These are phyloP conservation scores for Myocastor coypus DNA, from an alignment of 2,113 vertebrate species.

Conservation along the genomic window DNA sequence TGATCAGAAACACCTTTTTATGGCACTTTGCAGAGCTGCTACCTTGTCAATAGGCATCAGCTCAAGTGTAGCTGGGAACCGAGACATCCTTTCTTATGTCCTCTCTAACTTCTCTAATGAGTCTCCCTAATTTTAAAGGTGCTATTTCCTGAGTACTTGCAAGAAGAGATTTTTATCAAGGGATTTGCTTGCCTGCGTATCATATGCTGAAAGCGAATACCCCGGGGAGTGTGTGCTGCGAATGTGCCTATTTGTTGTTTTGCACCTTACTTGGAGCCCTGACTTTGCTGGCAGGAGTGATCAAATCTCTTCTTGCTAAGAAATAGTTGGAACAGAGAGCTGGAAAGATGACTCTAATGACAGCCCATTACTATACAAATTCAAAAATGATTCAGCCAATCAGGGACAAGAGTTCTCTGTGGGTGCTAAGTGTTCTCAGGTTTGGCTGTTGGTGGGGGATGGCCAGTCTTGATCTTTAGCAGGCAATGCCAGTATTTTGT, in stretches of 20 bases:
- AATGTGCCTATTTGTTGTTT: slow-evolving; percentile 55
- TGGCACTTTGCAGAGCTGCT: background rate
- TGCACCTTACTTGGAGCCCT: slow-evolving; percentile 6
- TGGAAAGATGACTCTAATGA: slow-evolving; percentile 48
- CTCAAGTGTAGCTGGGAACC: background rate
- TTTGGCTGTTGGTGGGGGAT: background rate
- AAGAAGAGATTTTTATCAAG: slow-evolving; percentile 51
- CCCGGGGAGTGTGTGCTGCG: slow-evolving; percentile 27
- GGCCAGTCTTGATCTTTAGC: background rate
- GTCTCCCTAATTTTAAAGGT: slow-evolving; percentile 57
- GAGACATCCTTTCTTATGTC: background rate
- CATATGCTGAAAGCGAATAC: slow-evolving; percentile 14
- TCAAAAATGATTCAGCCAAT: slow-evolving; percentile 14
- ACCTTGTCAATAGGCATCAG: background rate
- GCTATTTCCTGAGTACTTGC: slow-evolving; percentile 34
- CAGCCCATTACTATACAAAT: slow-evolving; percentile 34
- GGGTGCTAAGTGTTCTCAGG: background rate
- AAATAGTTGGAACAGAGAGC: background rate
- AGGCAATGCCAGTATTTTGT: slow-evolving; percentile 43
- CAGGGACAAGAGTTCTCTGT: background rate
- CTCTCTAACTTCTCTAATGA: slow-evolving; percentile 54
- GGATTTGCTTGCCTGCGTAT: background rate
- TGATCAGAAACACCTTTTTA: background rate
- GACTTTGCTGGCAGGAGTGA: slow-evolving; percentile 60
- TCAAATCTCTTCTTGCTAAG: slow-evolving; percentile 58